phyloP scores from a whole-genome alignment of 2,797 vertebrate genomes.

The Brotogeris chrysoptera region DNA sequence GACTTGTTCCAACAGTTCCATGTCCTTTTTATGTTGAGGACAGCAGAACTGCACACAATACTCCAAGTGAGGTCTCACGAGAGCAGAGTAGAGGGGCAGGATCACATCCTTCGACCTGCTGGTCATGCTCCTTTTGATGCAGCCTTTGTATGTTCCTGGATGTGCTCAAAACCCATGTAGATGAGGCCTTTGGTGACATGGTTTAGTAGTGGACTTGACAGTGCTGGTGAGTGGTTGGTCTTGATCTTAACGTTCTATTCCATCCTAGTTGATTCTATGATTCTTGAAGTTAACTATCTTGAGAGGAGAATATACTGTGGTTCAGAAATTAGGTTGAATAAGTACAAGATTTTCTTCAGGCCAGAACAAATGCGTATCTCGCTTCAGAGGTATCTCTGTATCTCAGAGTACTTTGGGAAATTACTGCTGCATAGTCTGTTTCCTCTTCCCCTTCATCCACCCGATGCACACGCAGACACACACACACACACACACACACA shows the following conservation, averaged over 20 bases:
- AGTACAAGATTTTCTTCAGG: neutral
- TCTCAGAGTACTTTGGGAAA: neutral
- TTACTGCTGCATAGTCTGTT: neutral
- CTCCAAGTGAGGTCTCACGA: too few species aligned
- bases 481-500: too few species aligned
- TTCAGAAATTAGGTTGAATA: neutral
- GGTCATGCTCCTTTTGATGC: too few species aligned
- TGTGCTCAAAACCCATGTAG: neutral
- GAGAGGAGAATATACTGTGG: neutral
- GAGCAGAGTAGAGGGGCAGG: too few species aligned
- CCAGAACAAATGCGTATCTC: neutral
- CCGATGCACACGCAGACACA: too few species aligned
- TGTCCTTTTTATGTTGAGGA: too few species aligned
- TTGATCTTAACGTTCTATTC: neutral
- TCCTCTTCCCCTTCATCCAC: neutral
- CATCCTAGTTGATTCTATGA: neutral
- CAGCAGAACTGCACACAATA: too few species aligned
- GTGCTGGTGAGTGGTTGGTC: neutral
- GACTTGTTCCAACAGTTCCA: too few species aligned
- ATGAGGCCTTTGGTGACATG: neutral
- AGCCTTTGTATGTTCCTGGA: neutral
- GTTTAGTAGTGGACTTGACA: neutral
- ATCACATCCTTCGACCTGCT: too few species aligned
- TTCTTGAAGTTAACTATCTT: neutral
- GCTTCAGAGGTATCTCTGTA: neutral